Evolutionary conservation across 2,888 invertebrate species (phyloP), one percentile per base, ranked within the genome.

Genomic region (Lasioglossum pauxillum): DNA sequence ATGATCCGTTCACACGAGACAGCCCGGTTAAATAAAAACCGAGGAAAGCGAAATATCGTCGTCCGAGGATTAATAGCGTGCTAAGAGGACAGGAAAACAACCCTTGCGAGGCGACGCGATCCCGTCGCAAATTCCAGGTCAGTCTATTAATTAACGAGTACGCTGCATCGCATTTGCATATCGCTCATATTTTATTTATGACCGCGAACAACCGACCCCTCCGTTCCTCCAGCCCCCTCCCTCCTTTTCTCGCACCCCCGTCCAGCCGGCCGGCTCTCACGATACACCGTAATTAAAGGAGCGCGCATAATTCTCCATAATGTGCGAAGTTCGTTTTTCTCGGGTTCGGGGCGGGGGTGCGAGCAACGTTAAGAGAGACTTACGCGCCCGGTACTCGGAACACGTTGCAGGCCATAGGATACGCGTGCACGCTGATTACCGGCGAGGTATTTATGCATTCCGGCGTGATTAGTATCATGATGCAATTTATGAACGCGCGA

Each of bases 391-490:
- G n/a, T 23, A 27, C 23, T 4, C 16, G 75, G 57, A 69, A 82
- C 41, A 27, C 72, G 44, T 73, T 44, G 27, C 31, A 27, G 31
- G 46, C 41, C 14, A 44, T 19, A 27, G 72, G 75, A 80, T 81
- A 72, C 78, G 44, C 74, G 84, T 57, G 84, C 76, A 67, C 67
- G 71, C 75, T 85, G 88, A 84, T 88, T 80, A 83, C 74, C 76
- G 53, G 44, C 67, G 27, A 23, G 57, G 77, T 83, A 72, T 85
- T 89, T 86, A 83, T 81, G 83, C 77, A 86, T 84, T 85, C 85
- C 81, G 44, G 38, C 67, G 74, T 72, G 85, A 90, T 89, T 86
- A 86, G 84, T 86, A 89, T 89, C 90, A 81, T 73, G 75, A 72
- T 23, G 76, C 72, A 83, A 89, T 87, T 87, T 88, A 84, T 69